These are phyloP conservation scores for Agrotis puta DNA, from an alignment of 2,888 invertebrate genomes.

Conservation along the genomic window DNA sequence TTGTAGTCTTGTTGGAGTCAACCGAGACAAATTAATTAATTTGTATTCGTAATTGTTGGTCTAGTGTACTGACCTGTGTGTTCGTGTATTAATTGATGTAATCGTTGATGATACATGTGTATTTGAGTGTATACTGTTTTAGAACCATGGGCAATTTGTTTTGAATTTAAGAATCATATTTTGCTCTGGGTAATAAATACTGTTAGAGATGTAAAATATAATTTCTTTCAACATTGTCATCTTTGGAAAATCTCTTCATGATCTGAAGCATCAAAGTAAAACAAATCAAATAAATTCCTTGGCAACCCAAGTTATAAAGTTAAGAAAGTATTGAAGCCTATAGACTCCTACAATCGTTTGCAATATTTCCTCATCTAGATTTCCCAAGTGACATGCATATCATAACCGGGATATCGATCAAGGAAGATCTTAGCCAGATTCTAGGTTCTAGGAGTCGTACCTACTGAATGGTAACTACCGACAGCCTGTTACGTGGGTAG, in stretches of 20 bases:
- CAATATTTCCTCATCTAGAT: neutral
- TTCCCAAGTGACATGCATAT: neutral
- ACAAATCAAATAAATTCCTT: neutral
- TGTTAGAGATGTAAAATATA: neutral
- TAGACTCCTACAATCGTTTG: neutral
- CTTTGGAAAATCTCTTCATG: neutral
- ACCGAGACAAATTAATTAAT: conserved; percentile 59
- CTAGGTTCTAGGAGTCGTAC: neutral
- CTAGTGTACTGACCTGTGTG: conserved; percentile 26
- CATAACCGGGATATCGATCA: conserved; percentile 14
- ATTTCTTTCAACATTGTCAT: neutral
- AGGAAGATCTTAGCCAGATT: conserved; percentile 9
- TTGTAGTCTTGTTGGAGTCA: conserved; percentile 46
- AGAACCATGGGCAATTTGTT: neutral
- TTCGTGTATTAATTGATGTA: conserved; percentile 35
- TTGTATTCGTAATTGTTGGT: conserved; percentile 45
- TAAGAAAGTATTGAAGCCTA: neutral
- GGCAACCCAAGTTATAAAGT: neutral
- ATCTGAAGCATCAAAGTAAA: neutral
- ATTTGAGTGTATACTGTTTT: neutral
- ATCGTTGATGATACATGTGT: conserved; percentile 22
- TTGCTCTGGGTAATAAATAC: neutral
- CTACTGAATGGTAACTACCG: conserved; percentile 3
- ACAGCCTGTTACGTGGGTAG: conserved; percentile 8
- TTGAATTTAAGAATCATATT: neutral